phyloP scores from a whole-genome alignment of 2,797 vertebrate species.

The Hemitrygon akajei region DNA sequence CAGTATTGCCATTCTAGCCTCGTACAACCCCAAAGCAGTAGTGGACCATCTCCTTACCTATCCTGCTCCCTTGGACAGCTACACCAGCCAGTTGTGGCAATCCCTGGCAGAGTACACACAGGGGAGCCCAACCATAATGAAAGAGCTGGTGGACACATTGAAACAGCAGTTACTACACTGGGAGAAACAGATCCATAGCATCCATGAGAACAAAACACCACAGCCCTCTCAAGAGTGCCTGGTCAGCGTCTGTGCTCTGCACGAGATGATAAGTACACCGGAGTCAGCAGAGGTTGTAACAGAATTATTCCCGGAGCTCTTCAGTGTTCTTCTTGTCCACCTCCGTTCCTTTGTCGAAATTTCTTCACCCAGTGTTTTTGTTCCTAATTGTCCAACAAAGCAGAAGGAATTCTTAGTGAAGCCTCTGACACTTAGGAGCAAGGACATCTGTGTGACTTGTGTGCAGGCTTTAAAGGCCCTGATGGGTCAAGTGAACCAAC shows the following conservation, averaged over 20 bases:
- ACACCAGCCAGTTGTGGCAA: background rate
- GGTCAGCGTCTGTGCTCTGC: background rate
- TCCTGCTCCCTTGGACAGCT: background rate
- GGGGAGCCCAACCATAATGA: background rate
- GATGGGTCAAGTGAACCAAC: background rate
- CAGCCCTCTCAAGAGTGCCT: background rate
- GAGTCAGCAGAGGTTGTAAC: background rate
- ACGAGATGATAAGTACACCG: background rate
- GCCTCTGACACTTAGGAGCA: background rate
- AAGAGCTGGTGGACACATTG: background rate
- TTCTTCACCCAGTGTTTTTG: background rate
- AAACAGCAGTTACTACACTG: background rate
- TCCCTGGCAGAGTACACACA: background rate
- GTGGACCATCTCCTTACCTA: conserved; percentile 5
- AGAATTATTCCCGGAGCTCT: conserved; percentile 4
- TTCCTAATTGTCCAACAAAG: background rate
- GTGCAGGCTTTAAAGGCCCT: background rate
- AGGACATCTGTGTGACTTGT: background rate
- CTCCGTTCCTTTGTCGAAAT: background rate
- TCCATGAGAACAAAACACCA: background rate
- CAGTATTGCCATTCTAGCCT: background rate
- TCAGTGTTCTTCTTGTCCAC: background rate
- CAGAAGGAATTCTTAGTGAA: background rate
- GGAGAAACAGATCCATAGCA: background rate
- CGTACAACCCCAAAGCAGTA: background rate